These are phyloP conservation scores for Hydrozoanthus gracilis DNA, from an alignment of 92 coral and sea anemone species.

Conservation along the genomic window DNA sequence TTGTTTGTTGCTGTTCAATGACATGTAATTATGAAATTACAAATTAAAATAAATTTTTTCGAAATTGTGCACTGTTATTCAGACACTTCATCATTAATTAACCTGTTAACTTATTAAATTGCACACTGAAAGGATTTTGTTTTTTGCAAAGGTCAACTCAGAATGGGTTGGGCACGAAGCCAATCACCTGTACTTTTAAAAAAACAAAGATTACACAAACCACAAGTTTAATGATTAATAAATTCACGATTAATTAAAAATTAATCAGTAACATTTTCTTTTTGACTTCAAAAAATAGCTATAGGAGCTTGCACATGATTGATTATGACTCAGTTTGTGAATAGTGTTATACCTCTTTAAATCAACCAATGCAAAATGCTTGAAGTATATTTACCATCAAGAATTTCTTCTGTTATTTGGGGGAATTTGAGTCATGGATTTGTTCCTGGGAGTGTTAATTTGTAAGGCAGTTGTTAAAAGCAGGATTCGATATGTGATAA, in stretches of 20 bases:
- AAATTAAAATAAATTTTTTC: no score
- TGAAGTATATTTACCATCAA: background rate
- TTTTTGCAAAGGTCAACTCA: no score
- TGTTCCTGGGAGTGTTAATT: constrained; percentile 11
- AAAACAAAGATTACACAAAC: background rate
- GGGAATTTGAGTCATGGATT: constrained; percentile 6
- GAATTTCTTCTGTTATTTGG: background rate
- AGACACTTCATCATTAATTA: no score
- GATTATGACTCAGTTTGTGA: background rate
- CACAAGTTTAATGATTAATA: constrained; percentile 1
- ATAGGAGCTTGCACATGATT: background rate
- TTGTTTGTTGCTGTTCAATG: no score
- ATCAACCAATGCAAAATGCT: background rate
- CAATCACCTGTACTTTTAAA: no score
- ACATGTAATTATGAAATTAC: no score
- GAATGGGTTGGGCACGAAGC: no score
- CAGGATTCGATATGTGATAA: background rate
- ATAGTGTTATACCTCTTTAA: background rate
- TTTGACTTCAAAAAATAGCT: constrained; percentile 11
- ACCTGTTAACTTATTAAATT: no score
- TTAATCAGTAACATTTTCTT: constrained; percentile 23
- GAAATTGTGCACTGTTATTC: no score
- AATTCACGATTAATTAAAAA: background rate
- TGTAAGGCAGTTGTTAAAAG: constrained; percentile 10
- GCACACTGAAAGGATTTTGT: no score